Evolutionary conservation across 2,797 vertebrate genomes (phyloP).

Genomic region (Nyctalus aviator): DNA sequence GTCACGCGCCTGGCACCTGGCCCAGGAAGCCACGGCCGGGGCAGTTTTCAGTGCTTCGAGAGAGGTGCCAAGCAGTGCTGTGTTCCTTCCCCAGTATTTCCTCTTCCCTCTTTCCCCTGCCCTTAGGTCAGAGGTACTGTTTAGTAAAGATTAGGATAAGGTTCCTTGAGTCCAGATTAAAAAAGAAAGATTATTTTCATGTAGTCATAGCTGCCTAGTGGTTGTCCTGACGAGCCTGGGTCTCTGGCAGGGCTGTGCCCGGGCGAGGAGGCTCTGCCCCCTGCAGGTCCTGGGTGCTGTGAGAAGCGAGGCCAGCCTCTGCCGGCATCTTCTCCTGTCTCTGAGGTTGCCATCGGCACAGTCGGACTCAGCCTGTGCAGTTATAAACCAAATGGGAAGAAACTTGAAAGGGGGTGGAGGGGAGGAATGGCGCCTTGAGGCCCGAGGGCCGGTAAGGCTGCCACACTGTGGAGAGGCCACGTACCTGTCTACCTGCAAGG

Average conservation of each 20-base stretch:
- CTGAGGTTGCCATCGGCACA: not conserved
- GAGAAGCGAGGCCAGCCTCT: not conserved
- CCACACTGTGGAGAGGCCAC: not conserved
- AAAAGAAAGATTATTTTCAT: conserved; percentile 63
- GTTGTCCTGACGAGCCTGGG: not conserved
- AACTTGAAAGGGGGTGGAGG: not conserved
- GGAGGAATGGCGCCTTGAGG: not conserved
- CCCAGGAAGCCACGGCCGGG: conserved; percentile 16
- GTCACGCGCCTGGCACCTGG: conserved; percentile 18
- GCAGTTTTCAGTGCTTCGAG: conserved; percentile 32
- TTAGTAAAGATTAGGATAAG: conserved; percentile 71
- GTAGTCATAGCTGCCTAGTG: conserved; percentile 57
- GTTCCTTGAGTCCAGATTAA: conserved; percentile 52
- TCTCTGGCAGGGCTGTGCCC: not conserved
- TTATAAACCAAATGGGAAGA: conserved; percentile 4
- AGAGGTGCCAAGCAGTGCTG: conserved; percentile 63
- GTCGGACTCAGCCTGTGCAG: not conserved
- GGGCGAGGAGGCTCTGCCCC: not conserved
- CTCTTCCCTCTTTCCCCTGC: not conserved
- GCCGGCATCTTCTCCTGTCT: not conserved
- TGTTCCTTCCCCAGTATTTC: conserved; percentile 52
- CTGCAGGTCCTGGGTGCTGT: not conserved
- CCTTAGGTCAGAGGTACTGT: conserved; percentile 65
- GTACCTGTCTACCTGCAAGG: not conserved
- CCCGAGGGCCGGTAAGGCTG: too few relatives aligned